Base-by-base conservation (phyloP, 2,888 invertebrate species). In the Macrophya alboannulata region DNA sequence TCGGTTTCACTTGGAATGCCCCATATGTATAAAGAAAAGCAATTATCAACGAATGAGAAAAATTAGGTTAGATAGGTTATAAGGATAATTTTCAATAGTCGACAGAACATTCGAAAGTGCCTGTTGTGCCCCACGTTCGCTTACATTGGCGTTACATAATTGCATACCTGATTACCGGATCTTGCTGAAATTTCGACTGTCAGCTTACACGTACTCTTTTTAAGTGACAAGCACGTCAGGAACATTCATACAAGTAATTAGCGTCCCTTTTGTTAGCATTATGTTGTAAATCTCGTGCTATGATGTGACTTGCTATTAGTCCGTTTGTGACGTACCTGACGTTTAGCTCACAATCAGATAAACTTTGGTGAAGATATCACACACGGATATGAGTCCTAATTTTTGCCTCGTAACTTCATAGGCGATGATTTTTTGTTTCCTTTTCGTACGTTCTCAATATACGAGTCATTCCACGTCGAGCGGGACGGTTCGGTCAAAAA, bases 61-160 rank as follows among this genome's bases (percentile, higher is more conserved):
- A 31, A 31, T n/a, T n/a, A n/a, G 3, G 3, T 31, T 31, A 31
- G 31, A 31, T 31, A 31, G 3, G 1, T 31, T 31, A 31, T 31
- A n/a, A n/a, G 31, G 31, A 31, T 31, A 31, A 31, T 31, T 31
- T 31, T 31, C 3, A 31, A 31, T 31, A 31, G 3, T 31, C n/a
- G 3, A 31, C 31, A 31, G 31, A 31, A 31, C 31, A 31, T 31
- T 31, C 3, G 31, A 31, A 31, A 31, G 31, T 31, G 31, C 1
- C 1, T 31, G 31, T 31, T 31, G 31, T 31, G 31, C 31, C 31
- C 31, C 31, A 31, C 31, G 31, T 31, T 31, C 31, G 31, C 31
- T 48, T 9, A 9, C 0, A 9, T 48, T 51, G 51, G 51, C n/a
- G 5, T 51, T 51, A 17, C 17, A 92, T 65, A 76, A 68, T 84